Evolutionary conservation across 2,113 vertebrate genomes (phyloP).

Genomic region (Salvelinus sp.): DNA sequence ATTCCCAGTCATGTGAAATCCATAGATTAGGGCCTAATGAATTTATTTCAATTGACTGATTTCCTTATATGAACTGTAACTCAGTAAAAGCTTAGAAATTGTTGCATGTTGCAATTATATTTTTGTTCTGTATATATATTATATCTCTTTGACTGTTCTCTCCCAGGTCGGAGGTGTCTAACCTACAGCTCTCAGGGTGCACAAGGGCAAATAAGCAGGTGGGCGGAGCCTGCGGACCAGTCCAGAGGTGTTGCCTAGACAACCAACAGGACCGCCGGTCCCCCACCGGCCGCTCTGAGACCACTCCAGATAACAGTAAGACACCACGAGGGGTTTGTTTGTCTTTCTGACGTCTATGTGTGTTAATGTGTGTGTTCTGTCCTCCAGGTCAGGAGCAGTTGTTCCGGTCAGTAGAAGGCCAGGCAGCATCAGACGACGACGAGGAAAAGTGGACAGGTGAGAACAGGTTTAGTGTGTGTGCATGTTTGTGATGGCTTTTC

Average conservation of each 20-base stretch:
- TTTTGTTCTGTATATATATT: slow-evolving; percentile 3
- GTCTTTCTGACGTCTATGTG: slow-evolving; percentile 6
- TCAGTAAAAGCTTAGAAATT: too few relatives aligned
- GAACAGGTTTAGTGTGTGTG: too few relatives aligned
- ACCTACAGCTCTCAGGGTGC: slow-evolving; percentile 36
- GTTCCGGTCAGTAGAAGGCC: slow-evolving; percentile 89
- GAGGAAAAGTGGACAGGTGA: slow-evolving; percentile 78
- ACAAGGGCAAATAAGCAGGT: slow-evolving; percentile 40
- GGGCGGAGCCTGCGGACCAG: background rate
- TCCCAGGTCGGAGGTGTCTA: slow-evolving; percentile 72
- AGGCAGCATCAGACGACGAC: slow-evolving; percentile 90
- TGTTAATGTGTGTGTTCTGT: slow-evolving; percentile 15
- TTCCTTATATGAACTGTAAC: background rate
- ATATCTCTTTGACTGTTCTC: slow-evolving; percentile 14
- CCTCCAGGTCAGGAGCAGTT: slow-evolving; percentile 83
- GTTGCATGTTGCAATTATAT: background rate
- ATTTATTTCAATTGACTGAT: too few relatives aligned
- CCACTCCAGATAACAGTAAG: slow-evolving; percentile 72
- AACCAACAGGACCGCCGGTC: slow-evolving; percentile 63
- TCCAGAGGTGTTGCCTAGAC: slow-evolving; percentile 46
- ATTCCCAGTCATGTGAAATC: too few relatives aligned
- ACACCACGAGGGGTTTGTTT: background rate
- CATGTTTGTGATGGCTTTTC: too few relatives aligned
- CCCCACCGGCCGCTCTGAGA: slow-evolving; percentile 70
- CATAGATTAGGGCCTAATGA: too few relatives aligned